These are phyloP conservation scores for Halcyon badia DNA, from an alignment of 2,797 vertebrate species.

Conservation along the genomic window DNA sequence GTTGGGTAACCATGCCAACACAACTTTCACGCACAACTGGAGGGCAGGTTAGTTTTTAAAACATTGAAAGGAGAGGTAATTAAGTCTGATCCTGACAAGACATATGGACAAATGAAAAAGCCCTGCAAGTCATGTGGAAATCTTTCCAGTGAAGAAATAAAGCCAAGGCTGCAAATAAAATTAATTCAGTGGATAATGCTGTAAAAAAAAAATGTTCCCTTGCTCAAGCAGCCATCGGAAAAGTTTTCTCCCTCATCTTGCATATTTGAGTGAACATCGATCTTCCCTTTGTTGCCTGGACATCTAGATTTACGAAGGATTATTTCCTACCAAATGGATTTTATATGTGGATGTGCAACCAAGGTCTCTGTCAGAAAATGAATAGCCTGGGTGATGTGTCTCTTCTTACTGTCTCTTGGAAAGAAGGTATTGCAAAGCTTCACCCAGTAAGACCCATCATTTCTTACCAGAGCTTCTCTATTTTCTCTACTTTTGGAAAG, in stretches of 20 bases:
- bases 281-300: not conserved
- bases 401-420: not conserved
- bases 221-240: not conserved
- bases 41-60: constrained; percentile 60
- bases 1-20: constrained; percentile 63
- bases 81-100: constrained; percentile 66
- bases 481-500: not conserved
- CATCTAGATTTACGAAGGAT: not conserved
- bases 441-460: not conserved
- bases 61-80: constrained; percentile 62
- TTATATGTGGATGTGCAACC: not conserved
- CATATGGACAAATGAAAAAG: constrained; percentile 52
- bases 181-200: not conserved
- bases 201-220: not conserved
- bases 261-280: not conserved
- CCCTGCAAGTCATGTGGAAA: constrained; percentile 23
- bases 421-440: not conserved
- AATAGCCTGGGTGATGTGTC: not conserved
- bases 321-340: not conserved
- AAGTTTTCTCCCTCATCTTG: not conserved
- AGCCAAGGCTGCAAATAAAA: not conserved
- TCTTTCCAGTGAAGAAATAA: not conserved
- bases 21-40: constrained; percentile 40
- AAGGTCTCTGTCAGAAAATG: not conserved
- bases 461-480: not conserved